These are phyloP conservation scores for Percopsis omiscomaycus DNA, from an alignment of 2,797 vertebrate genomes.

Conservation along the genomic window DNA sequence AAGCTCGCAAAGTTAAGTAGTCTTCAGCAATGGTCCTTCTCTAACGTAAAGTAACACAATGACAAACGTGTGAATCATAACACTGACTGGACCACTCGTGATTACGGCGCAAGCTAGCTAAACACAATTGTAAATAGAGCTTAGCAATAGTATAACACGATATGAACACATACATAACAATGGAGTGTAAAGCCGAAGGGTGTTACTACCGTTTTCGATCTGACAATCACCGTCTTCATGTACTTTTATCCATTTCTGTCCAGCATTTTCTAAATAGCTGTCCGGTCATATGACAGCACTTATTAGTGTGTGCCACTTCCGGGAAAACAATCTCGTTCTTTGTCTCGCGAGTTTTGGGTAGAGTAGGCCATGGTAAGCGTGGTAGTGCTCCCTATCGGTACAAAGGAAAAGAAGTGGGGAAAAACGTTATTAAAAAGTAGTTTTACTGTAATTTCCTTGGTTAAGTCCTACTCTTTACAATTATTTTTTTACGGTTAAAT, in stretches of 20 bases:
- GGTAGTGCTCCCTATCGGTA: not conserved
- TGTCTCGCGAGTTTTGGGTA: not conserved
- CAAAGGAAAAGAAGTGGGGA: not conserved
- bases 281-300: conserved; percentile 60
- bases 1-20: not conserved
- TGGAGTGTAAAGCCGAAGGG: not conserved
- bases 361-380: not conserved
- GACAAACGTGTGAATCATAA: too few species aligned
- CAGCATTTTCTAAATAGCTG: conserved; percentile 26
- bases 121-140: not conserved
- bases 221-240: conserved; percentile 33
- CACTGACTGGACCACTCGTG: not conserved
- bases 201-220: conserved; percentile 35
- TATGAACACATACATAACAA: not conserved
- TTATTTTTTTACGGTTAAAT: too few species aligned
- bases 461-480: too few species aligned
- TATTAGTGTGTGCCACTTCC: conserved; percentile 48
- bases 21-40: not conserved
- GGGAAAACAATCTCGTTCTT: conserved; percentile 21
- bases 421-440: too few species aligned
- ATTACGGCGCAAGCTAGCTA: not conserved
- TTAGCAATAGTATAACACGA: not conserved
- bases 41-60: not conserved
- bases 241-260: conserved; percentile 41
- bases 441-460: too few species aligned